These are phyloP conservation scores for Sinotaia quadrata DNA, from an alignment of 2,888 invertebrate genomes.

Conservation along the genomic window DNA sequence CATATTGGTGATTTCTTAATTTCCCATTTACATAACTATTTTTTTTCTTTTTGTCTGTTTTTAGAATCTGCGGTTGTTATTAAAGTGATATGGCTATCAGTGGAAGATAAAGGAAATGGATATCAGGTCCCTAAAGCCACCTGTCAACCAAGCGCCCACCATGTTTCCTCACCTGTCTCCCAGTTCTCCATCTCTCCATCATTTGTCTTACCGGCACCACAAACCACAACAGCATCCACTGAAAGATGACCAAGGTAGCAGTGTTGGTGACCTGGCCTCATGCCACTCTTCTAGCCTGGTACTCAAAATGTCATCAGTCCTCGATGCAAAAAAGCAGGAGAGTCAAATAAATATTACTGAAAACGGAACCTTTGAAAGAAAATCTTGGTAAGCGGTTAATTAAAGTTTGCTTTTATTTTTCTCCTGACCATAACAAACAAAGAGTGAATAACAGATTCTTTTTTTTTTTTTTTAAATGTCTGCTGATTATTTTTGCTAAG, in stretches of 20 bases:
- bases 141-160: constrained; percentile 9
- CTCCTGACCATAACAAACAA: no score
- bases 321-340: not conserved
- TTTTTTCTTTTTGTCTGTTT: no score
- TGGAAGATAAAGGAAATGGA: constrained; percentile 29
- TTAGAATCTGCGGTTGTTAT: constrained; percentile 19
- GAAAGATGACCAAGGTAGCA: not conserved
- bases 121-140: constrained; percentile 27
- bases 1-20: no score
- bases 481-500: no score
- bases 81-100: constrained; percentile 24
- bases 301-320: not conserved
- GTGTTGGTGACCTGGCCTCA: not conserved
- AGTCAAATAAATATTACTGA: not conserved
- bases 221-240: not conserved
- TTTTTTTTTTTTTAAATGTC: no score
- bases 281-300: not conserved
- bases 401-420: no score
- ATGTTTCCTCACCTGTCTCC: constrained; percentile 14
- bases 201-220: constrained; percentile 11
- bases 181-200: constrained; percentile 11
- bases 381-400: not conserved
- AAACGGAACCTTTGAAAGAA: not conserved
- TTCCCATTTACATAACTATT: no score
- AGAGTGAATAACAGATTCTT: no score